Evolutionary conservation across 2,888 invertebrate species (phyloP).

Genomic region (Agapostemon virescens): DNA sequence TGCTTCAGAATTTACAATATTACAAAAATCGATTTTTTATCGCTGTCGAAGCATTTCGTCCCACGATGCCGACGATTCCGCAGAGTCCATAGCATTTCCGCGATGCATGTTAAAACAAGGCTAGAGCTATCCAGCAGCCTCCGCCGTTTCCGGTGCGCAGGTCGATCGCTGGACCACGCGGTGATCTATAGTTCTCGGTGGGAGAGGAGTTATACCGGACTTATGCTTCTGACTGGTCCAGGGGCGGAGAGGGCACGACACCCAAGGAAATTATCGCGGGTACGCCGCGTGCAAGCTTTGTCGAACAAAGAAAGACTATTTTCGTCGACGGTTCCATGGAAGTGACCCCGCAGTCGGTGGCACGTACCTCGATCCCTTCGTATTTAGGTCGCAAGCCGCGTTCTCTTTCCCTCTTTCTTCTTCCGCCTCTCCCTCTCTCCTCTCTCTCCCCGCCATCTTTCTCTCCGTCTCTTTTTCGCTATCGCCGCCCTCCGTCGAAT

Average conservation of each 20-base stretch:
- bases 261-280: constrained; percentile 6
- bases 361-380: constrained; percentile 63
- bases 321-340: constrained; percentile 67
- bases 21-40: no score
- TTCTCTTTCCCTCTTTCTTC: not conserved
- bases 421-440: not conserved
- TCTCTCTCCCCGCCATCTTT: not conserved
- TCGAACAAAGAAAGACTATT: constrained; percentile 70
- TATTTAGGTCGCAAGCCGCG: constrained; percentile 70
- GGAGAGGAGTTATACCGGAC: not conserved
- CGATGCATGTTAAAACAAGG: no score
- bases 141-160: constrained; percentile 6
- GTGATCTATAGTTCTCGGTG: constrained; percentile 10
- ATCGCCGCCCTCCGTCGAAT: constrained; percentile 34
- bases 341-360: constrained; percentile 60
- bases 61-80: no score
- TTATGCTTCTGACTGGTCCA: not conserved
- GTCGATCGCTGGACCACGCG: constrained; percentile 33
- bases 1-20: no score
- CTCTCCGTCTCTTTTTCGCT: constrained; percentile 3
- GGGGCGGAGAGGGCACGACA: not conserved
- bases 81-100: no score
- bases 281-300: constrained; percentile 44
- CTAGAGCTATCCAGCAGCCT: no score
- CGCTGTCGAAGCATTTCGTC: no score